These are phyloP conservation scores for Pinna nobilis DNA, from an alignment of 1,140 invertebrate species.

Conservation along the genomic window DNA sequence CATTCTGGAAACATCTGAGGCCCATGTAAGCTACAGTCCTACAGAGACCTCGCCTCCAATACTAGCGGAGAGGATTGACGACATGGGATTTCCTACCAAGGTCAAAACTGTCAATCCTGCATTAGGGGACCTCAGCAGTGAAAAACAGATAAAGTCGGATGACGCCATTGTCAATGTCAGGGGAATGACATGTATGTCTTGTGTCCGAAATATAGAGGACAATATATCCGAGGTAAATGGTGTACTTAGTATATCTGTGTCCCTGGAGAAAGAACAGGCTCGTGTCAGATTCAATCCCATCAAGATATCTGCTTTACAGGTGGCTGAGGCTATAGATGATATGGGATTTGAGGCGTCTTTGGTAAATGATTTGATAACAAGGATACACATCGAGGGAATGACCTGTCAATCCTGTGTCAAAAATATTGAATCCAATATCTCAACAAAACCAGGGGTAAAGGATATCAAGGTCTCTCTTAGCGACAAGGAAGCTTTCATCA, in stretches of 20 bases:
- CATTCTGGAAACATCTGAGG: constrained; percentile 53
- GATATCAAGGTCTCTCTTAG: constrained; percentile 68
- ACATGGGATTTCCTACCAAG: constrained; percentile 65
- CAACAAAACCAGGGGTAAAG: constrained; percentile 61
- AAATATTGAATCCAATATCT: constrained; percentile 71
- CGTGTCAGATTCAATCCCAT: constrained; percentile 60
- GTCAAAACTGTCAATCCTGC: constrained; percentile 48
- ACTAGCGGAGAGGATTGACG: constrained; percentile 66
- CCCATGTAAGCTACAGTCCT: constrained; percentile 64
- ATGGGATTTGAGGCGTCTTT: constrained; percentile 72
- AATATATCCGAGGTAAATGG: constrained; percentile 59
- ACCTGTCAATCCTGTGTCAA: constrained; percentile 75
- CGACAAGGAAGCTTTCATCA: constrained; percentile 62
- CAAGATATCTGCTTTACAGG: constrained; percentile 44
- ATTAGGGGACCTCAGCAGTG: constrained; percentile 11
- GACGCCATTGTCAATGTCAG: constrained; percentile 38
- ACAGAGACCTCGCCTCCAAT: constrained; percentile 56
- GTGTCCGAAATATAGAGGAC: constrained; percentile 72
- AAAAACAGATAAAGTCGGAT: not conserved
- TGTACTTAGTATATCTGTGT: constrained; percentile 76
- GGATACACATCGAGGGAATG: constrained; percentile 71
- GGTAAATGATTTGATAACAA: constrained; percentile 29
- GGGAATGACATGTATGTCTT: constrained; percentile 74
- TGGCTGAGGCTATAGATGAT: constrained; percentile 70
- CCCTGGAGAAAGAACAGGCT: constrained; percentile 64